A percentile compares a stretch with the other conserved stretches of the same genome.
Evolutionary conservation across 2,113 vertebrate genomes (phyloP).

Genomic region (Ardeotis arabs): DNA sequence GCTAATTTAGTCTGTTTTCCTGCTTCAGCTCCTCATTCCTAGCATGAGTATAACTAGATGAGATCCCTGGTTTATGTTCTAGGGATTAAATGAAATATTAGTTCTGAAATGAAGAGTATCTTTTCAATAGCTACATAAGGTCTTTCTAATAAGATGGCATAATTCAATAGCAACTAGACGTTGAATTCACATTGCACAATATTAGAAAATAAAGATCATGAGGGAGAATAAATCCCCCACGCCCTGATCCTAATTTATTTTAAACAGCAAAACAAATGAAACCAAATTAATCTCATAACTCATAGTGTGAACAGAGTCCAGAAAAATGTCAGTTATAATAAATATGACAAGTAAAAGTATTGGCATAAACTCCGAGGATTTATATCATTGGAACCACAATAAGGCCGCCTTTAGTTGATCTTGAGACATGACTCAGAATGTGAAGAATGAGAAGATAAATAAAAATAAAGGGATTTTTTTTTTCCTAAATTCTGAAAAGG

Average conservation of each 20-base stretch:
- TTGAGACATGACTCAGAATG: conserved; percentile 49
- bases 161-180: background rate
- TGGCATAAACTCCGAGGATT: background rate
- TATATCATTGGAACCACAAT: conserved; percentile 13
- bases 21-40: background rate
- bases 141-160: background rate
- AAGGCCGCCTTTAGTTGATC: conserved; percentile 1
- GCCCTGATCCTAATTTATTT: conserved; percentile 32
- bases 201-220: background rate
- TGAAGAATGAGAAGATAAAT: conserved; percentile 47
- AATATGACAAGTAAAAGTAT: conserved; percentile 28
- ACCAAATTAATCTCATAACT: conserved; percentile 24
- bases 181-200: background rate
- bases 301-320: conserved; percentile 1
- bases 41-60: background rate
- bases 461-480: background rate
- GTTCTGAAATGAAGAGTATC: background rate
- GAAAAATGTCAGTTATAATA: conserved; percentile 42
- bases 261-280: conserved; percentile 55
- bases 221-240: background rate
- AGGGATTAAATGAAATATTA: background rate
- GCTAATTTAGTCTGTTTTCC: background rate
- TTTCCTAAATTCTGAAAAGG: background rate
- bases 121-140: background rate
- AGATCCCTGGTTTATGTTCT: background rate